Evolutionary conservation across 2,888 invertebrate species (phyloP), one percentile per base, ranked within the genome.

Genomic region (Pachydiplax longipennis): DNA sequence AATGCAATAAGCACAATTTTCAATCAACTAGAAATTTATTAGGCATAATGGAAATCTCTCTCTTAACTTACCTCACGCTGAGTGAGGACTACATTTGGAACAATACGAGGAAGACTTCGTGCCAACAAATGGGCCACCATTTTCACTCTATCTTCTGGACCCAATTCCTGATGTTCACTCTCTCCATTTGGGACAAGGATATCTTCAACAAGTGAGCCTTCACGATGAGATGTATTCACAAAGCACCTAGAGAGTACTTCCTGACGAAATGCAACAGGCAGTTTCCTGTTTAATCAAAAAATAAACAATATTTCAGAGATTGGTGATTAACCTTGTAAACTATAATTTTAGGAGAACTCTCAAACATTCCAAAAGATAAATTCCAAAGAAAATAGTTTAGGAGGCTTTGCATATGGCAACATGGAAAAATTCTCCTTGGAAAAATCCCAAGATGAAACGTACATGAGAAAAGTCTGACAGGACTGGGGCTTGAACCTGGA

Each of bases 1-100:
- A 82, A 31, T 65, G 65, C 58, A 48, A 48, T 61, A 0, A 91
- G 15, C 6, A 15, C 18, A 0, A 3, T 18, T 18, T 53, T 18
- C 1, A 53, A 18, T 18, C 1, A 5, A 53, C 53, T 3, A 53
- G 2, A 53, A 53, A 6, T 44, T 61, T 15, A 0, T 91, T 53
- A 6, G 80, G 4, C 35, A 48, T 44, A 80, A 25, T 44, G 82
- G 15, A 18, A 80, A 81, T 44, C 22, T 81, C 22, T 8, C 22
- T 48, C 2, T 37, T 44, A 10, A 91, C 93, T 91, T 91, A 94
- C 95, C 93, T 96, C 96, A 91, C 96, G 94, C 93, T 96, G 96
- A 92, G 96, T 96, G 53, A 96, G 93, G 90, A 96, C 95, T 81
- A 97, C 95, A 94, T 96, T 96, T 2, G 96, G 96, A 91, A 96